phyloP scores from a whole-genome alignment of 2,888 invertebrate species.

The Antitype chi region DNA sequence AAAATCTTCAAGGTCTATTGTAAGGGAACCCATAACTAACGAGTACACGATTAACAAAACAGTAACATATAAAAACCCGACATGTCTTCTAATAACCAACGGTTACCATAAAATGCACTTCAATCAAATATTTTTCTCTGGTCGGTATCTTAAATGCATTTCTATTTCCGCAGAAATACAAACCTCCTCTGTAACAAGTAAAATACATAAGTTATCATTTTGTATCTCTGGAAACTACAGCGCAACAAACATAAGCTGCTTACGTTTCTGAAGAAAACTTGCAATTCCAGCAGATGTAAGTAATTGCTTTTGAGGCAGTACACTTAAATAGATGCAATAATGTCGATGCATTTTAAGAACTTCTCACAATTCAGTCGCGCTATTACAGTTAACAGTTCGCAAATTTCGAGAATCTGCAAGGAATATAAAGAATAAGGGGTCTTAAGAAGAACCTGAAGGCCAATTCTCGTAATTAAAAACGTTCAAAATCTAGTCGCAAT shows the following conservation, averaged over 20 bases:
- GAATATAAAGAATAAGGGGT: background rate
- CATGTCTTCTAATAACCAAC: background rate
- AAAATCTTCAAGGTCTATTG: background rate
- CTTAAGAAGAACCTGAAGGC: background rate
- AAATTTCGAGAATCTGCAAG: background rate
- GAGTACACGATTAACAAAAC: background rate
- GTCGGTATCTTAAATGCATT: background rate
- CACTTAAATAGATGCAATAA: background rate
- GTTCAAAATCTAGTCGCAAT: too few species aligned
- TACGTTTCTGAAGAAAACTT: slow-evolving; percentile 11
- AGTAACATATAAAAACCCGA: background rate
- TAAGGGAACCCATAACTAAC: background rate
- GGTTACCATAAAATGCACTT: background rate
- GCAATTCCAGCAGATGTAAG: slow-evolving; percentile 2
- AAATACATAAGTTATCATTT: slow-evolving; percentile 35
- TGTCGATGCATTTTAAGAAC: background rate
- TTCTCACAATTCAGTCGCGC: too few species aligned
- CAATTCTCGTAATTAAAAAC: too few species aligned
- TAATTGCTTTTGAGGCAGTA: slow-evolving; percentile 11
- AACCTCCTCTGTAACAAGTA: slow-evolving; percentile 11
- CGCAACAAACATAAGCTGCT: slow-evolving; percentile 32
- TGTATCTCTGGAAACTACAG: background rate
- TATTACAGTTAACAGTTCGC: background rate
- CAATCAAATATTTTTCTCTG: background rate
- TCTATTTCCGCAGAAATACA: slow-evolving; percentile 5